A percentile compares a stretch with the other conserved stretches of the same genome.
Conservation (phyloP, 2,888 invertebrate genomes). For the Patella pellucida region DNA sequence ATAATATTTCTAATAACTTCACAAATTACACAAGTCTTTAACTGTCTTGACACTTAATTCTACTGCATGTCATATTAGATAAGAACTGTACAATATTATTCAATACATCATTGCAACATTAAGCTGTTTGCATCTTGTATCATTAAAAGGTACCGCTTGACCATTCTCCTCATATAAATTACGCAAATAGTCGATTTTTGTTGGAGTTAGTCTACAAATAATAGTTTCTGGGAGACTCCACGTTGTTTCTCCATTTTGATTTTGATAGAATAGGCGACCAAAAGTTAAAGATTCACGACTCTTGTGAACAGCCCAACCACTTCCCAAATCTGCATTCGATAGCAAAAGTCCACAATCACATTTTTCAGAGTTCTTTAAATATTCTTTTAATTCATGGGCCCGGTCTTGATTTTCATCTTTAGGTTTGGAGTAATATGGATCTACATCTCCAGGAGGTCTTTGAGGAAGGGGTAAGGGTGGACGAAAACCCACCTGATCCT, state of each 20-base stretch:
- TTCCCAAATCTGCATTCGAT: constrained; percentile 45
- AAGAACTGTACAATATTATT: no score
- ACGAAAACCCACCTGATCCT: constrained; percentile 33
- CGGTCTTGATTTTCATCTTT: constrained; percentile 44
- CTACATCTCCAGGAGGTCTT: constrained; percentile 16
- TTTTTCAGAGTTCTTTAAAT: constrained; percentile 45
- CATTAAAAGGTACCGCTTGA: constrained; percentile 15
- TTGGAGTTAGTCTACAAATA: constrained; percentile 38
- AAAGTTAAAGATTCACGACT: constrained; percentile 46
- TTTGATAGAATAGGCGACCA: constrained; percentile 52
- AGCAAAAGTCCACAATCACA: constrained; percentile 59
- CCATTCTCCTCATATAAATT: constrained; percentile 23
- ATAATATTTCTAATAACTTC: no score
- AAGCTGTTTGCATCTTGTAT: constrained; percentile 1
- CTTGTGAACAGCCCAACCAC: constrained; percentile 56
- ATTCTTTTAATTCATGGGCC: constrained; percentile 45
- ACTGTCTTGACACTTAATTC: no score
- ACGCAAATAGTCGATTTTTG: constrained; percentile 31
- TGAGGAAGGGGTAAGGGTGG: constrained; percentile 39
- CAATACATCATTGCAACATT: no score
- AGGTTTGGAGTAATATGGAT: constrained; percentile 46
- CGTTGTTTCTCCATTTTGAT: constrained; percentile 45
- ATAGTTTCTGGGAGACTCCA: constrained; percentile 51
- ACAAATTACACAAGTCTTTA: no score
- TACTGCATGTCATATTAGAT: no score